Conservation (phyloP, 2,888 invertebrate species). For the Nemoura dubitans region DNA sequence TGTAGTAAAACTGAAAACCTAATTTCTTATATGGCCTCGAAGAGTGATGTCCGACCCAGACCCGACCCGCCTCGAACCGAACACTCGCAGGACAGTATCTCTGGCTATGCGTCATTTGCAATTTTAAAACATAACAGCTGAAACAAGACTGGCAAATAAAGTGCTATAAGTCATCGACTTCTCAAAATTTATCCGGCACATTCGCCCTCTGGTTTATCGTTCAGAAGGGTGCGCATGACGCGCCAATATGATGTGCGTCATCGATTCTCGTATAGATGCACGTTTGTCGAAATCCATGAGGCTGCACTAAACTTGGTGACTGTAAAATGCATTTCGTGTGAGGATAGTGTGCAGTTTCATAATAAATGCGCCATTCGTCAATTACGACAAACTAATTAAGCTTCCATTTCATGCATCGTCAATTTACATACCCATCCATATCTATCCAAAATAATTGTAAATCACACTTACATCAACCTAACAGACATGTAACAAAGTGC, state of each 20-base stretch:
- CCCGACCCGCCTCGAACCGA: too few species aligned
- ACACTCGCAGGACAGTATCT: too few species aligned
- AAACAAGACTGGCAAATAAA: neutral
- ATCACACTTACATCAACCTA: neutral
- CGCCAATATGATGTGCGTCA: neutral
- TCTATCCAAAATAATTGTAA: neutral
- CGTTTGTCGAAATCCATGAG: neutral
- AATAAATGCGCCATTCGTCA: neutral
- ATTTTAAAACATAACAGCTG: neutral
- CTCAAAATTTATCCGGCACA: neutral
- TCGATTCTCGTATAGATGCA: neutral
- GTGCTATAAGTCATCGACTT: neutral
- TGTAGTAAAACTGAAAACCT: too few species aligned
- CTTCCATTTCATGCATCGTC: conserved; percentile 21
- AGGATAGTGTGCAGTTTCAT: neutral
- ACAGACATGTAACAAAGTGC: neutral
- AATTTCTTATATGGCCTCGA: too few species aligned
- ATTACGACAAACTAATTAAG: conserved; percentile 22
- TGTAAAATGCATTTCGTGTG: neutral
- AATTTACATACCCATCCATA: neutral
- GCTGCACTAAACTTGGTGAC: neutral
- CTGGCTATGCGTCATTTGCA: too few species aligned
- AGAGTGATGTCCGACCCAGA: too few species aligned
- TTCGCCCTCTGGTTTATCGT: neutral
- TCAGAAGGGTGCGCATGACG: neutral